Evolutionary conservation across 2,888 invertebrate species (phyloP), one percentile per base, ranked within the genome.

Genomic region (Priocnemis perturbator): DNA sequence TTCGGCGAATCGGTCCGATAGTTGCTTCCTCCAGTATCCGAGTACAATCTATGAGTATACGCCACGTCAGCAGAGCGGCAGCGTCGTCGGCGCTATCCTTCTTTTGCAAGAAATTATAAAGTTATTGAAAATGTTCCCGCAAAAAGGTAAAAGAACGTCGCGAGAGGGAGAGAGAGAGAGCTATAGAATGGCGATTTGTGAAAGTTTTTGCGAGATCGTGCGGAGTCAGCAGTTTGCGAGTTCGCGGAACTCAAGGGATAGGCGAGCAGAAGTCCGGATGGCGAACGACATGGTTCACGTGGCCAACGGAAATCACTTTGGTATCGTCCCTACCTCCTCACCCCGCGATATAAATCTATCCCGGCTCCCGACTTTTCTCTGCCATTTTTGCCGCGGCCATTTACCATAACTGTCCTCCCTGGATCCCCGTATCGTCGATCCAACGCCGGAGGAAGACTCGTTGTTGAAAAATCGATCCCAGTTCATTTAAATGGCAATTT

Each of bases 191-290:
- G 67, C 59, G 68, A 68, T 60, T 50, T 11, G 23, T n/a, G 53
- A 78, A 76, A 50, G 58, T 59, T 58, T 58, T 78, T 76, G 63
- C 52, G 52, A 59, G 67, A 66, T 55, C 57, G 58, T 64, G 58
- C 66, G 57, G 60, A 67, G 61, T 69, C 69, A 62, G 66, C 64
- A 62, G 68, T 77, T 74, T 52, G 69, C 37, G 63, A 76, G 64
- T 71, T 64, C 20, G 37, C 26, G 53, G 44, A 74, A 68, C 66
- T 64, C 45, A 53, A 55, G 53, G 69, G 53, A 62, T 44, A 47
- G 61, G 48, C 50, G 15, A 37, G 26, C 37, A 37, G 57, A 21
- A 47, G 47, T 23, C 60, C 47, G 53, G 58, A 62, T 50, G 47
- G 37, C 59, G 68, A 58, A 59, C 61, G 56, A 45, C 53, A 53